These are phyloP conservation scores for Melangyna quadrimaculata DNA, from an alignment of 2,888 invertebrate genomes.

Conservation along the genomic window DNA sequence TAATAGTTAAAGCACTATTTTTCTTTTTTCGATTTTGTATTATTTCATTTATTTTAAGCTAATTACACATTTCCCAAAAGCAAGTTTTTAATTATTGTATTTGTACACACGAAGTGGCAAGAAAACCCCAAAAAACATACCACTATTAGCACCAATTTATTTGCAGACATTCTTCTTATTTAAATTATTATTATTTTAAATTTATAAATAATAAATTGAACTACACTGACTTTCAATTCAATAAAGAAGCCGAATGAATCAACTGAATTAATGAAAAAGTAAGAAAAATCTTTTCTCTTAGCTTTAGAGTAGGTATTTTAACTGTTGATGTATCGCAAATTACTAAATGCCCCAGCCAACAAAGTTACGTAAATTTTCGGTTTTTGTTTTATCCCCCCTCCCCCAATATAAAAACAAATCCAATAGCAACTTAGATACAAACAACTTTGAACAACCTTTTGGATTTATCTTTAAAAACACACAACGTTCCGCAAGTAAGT, in stretches of 20 bases:
- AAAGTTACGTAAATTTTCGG: slow-evolving; percentile 42
- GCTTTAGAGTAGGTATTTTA: slow-evolving; percentile 4
- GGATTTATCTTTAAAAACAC: slow-evolving; percentile 20
- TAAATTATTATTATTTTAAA: no score
- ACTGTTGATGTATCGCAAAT: slow-evolving; percentile 54
- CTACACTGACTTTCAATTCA: background rate
- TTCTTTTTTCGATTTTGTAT: no score
- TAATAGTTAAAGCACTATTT: no score
- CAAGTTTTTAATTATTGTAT: background rate
- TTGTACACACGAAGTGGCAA: background rate
- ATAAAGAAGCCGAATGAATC: background rate
- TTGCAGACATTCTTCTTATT: background rate
- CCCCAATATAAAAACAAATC: slow-evolving; percentile 40
- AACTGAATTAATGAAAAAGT: background rate
- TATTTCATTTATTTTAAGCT: no score
- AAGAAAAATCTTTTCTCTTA: slow-evolving; percentile 2
- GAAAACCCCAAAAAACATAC: background rate
- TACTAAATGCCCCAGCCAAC: slow-evolving; percentile 38
- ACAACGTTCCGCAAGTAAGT: background rate
- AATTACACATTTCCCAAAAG: background rate
- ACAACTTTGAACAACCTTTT: background rate
- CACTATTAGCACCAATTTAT: background rate
- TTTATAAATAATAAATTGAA: background rate
- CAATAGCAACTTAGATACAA: slow-evolving; percentile 14
- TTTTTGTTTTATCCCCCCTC: slow-evolving; percentile 41